Percentiles rank a stretch among this genome's conserved stretches.
Conservation (phyloP, 2,888 invertebrate genomes). For the Drosophila yooni region DNA sequence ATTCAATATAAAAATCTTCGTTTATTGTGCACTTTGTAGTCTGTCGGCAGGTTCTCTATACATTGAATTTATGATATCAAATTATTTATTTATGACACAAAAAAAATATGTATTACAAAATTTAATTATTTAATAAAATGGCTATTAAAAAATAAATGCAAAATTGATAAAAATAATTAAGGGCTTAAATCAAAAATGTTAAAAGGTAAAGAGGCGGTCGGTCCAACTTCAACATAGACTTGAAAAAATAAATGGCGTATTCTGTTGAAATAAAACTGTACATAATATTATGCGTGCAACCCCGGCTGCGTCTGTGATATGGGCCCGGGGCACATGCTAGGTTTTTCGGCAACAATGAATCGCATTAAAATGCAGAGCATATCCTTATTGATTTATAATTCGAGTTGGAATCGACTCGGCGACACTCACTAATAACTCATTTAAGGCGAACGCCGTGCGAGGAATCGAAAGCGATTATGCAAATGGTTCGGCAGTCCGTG, state of each 20-base stretch:
- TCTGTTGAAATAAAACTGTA: conserved; percentile 45
- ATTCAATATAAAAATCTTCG: neutral
- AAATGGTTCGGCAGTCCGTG: conserved; percentile 54
- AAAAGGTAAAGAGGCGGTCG: neutral
- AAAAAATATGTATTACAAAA: neutral
- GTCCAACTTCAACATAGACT: neutral
- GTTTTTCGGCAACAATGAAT: conserved; percentile 52
- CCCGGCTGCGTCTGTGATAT: neutral
- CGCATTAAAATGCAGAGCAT: conserved; percentile 76
- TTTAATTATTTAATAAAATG: neutral
- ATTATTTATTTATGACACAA: neutral
- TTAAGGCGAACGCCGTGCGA: conserved; percentile 76
- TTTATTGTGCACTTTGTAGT: too few relatives aligned
- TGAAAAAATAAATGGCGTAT: conserved; percentile 43
- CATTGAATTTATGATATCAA: neutral
- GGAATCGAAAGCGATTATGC: conserved; percentile 83
- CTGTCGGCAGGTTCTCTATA: too few relatives aligned
- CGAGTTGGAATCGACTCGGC: conserved; percentile 77
- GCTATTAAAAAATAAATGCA: neutral
- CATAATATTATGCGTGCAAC: conserved; percentile 67
- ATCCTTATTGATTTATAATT: conserved; percentile 82
- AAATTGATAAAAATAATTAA: neutral
- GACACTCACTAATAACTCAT: conserved; percentile 82
- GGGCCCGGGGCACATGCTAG: neutral
- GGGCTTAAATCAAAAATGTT: neutral